Conservation (phyloP, 1,140 invertebrate genomes). For the Drosophila bifasciata region DNA sequence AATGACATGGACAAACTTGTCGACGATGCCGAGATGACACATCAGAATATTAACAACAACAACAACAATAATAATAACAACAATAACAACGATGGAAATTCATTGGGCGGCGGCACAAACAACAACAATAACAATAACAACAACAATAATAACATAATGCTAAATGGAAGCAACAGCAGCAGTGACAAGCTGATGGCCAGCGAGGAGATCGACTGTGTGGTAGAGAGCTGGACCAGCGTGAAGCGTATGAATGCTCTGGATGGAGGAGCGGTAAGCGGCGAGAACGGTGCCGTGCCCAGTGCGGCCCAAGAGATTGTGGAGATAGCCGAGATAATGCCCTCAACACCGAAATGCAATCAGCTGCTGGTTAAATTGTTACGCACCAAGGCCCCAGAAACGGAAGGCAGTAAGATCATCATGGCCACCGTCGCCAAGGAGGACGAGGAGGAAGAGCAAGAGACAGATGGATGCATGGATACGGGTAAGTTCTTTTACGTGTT, state of each 20-base stretch:
- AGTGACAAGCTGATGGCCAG: conserved; percentile 52
- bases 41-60: conserved; percentile 67
- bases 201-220: conserved; percentile 76
- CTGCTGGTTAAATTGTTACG: conserved; percentile 73
- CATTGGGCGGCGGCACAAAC: conserved; percentile 34
- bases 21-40: conserved; percentile 52
- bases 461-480: conserved; percentile 43
- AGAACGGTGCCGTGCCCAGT: conserved; percentile 25
- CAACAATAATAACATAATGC: conserved; percentile 53
- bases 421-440: conserved; percentile 72
- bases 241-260: conserved; percentile 76
- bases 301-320: conserved; percentile 67
- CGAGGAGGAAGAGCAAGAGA: conserved; percentile 56
- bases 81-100: conserved; percentile 49
- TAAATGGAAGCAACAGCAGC: conserved; percentile 52
- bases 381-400: conserved; percentile 61
- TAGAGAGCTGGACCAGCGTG: conserved; percentile 77
- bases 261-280: conserved; percentile 48
- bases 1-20: conserved; percentile 73
- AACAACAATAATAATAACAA: conserved; percentile 61
- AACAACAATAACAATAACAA: conserved; percentile 50
- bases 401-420: conserved; percentile 74
- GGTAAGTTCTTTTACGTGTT: conserved; percentile 25
- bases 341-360: conserved; percentile 76
- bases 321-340: conserved; percentile 75